A percentile compares a stretch with the other conserved stretches of the same genome.
Evolutionary conservation across 2,797 vertebrate genomes (phyloP).

Genomic region (Hydrolagus colliei): DNA sequence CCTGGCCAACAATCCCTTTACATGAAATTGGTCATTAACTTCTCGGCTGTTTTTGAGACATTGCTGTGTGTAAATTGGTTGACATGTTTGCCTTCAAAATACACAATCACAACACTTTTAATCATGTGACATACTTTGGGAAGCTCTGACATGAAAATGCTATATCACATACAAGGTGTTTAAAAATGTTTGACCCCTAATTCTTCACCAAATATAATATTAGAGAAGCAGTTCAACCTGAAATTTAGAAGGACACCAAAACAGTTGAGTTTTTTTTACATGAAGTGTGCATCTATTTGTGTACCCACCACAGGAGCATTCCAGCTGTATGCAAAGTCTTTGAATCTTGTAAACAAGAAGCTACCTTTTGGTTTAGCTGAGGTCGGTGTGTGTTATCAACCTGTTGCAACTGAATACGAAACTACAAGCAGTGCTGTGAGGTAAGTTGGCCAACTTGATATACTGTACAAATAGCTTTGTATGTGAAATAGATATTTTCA

Average conservation of each 20-base stretch:
- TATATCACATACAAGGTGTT: neutral
- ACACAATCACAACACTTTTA: no score
- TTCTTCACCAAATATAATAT: neutral
- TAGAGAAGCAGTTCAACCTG: neutral
- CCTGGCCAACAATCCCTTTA: no score
- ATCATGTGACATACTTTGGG: no score
- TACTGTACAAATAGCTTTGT: neutral
- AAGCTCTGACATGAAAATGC: no score
- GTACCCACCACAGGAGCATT: conserved; percentile 63
- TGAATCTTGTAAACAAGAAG: conserved; percentile 73
- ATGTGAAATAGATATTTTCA: no score
- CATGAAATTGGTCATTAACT: no score
- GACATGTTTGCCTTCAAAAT: no score
- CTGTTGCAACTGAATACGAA: conserved; percentile 35
- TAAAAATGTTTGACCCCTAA: neutral
- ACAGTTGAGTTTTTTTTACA: neutral
- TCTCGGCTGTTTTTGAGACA: no score
- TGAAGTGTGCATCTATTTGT: neutral
- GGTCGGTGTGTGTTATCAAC: conserved; percentile 73
- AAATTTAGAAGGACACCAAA: neutral
- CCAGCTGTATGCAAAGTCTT: conserved; percentile 61
- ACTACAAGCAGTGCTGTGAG: neutral
- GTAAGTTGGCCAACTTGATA: neutral
- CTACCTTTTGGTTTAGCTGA: conserved; percentile 86
- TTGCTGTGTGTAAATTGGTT: no score